Percentiles rank a stretch among this genome's conserved stretches.
Evolutionary conservation across 2,888 invertebrate genomes (phyloP).

Genomic region (Doris montereyensis): DNA sequence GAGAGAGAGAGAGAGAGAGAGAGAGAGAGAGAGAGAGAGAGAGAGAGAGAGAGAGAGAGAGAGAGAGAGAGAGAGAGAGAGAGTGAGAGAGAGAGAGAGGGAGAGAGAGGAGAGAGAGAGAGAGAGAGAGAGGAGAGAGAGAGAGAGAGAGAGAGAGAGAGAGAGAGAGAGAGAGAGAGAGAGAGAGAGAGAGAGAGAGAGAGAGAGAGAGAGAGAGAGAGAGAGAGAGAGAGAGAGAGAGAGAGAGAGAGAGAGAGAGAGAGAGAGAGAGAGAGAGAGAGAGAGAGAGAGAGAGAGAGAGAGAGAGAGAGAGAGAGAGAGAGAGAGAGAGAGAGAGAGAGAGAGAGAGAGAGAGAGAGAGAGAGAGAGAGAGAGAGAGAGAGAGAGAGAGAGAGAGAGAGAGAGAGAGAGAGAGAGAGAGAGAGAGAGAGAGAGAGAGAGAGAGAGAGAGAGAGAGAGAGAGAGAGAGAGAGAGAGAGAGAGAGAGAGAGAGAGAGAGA

Average conservation of each 20-base stretch:
- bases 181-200: not conserved
- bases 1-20: not conserved
- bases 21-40: not conserved
- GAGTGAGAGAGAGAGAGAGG: not conserved
- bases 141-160: not conserved
- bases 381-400: not conserved
- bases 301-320: not conserved
- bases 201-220: not conserved
- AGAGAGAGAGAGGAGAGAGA: not conserved
- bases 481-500: not conserved
- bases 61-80: not conserved
- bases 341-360: not conserved
- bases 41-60: not conserved
- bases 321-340: not conserved
- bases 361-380: not conserved
- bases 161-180: not conserved
- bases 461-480: not conserved
- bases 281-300: not conserved
- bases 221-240: not conserved
- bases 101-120: not conserved
- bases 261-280: not conserved
- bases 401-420: not conserved
- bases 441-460: not conserved
- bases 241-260: not conserved
- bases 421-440: not conserved